Evolutionary conservation across 2,113 vertebrate genomes (phyloP).

Genomic region (Aleadryas rufinucha): DNA sequence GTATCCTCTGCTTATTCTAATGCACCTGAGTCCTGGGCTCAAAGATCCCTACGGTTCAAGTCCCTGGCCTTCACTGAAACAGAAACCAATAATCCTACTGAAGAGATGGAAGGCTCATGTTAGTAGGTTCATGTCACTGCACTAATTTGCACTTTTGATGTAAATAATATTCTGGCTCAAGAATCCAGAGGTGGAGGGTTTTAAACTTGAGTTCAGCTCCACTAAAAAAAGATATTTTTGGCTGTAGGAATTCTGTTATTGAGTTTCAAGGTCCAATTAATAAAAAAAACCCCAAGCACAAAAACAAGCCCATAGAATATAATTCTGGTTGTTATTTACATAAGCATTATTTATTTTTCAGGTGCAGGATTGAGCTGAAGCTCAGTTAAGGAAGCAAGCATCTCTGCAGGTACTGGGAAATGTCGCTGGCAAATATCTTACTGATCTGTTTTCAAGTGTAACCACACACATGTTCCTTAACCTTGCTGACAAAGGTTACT

Average conservation of each 20-base stretch:
- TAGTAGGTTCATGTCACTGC: not conserved
- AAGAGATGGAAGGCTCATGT: not conserved
- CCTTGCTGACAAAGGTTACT: not conserved
- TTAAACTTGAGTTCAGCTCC: not conserved
- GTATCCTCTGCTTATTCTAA: slow-evolving; percentile 10
- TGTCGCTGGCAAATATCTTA: not conserved
- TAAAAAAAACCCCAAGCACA: not conserved
- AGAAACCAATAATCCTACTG: not conserved
- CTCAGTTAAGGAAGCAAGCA: not conserved
- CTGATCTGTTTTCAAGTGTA: not conserved
- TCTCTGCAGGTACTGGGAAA: not conserved
- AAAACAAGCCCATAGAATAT: not conserved
- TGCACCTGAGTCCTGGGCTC: slow-evolving; percentile 27
- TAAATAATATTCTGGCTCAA: slow-evolving; percentile 10
- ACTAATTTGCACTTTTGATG: not conserved
- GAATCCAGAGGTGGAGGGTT: not conserved
- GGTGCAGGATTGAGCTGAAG: not conserved
- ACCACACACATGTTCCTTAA: not conserved
- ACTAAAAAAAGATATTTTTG: not conserved
- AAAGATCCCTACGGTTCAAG: not conserved
- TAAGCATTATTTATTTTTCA: not conserved
- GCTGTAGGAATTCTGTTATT: not conserved
- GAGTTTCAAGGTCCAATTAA: not conserved
- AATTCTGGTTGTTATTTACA: not conserved
- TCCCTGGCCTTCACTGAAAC: not conserved